Conservation (phyloP, 2,888 invertebrate genomes). For the Euplexia lucipara region DNA sequence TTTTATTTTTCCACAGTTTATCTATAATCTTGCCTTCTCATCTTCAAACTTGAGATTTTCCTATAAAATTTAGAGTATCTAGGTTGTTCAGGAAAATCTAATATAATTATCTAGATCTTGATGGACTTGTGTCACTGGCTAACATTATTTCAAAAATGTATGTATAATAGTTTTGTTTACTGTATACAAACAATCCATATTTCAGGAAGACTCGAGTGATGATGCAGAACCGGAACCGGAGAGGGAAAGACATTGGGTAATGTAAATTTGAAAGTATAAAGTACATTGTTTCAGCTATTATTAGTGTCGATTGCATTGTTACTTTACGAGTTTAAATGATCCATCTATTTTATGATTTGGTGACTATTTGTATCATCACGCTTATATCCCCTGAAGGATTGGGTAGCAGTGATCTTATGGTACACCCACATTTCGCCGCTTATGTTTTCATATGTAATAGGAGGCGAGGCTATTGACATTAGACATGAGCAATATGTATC, state of each 20-base stretch:
- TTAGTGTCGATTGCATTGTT: background rate
- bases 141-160: background rate
- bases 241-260: slow-evolving; percentile 84
- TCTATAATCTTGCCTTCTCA: slow-evolving; percentile 1
- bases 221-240: slow-evolving; percentile 82
- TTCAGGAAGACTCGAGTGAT: slow-evolving; percentile 85
- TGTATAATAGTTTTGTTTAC: no score
- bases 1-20: background rate
- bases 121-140: background rate
- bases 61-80: no score
- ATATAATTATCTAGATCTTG: no score
- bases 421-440: no score
- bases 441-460: no score
- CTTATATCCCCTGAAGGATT: no score
- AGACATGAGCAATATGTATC: no score
- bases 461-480: no score
- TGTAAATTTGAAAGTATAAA: slow-evolving; percentile 45
- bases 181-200: slow-evolving; percentile 34
- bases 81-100: no score
- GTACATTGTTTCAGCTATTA: background rate
- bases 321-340: slow-evolving; percentile 2
- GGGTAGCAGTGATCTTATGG: no score
- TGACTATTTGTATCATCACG: no score
- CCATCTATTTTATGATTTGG: background rate
- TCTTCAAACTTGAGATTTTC: no score